These are phyloP conservation scores for Acrocephalus kingi DNA, from an alignment of 2,113 vertebrate species.

Conservation along the genomic window DNA sequence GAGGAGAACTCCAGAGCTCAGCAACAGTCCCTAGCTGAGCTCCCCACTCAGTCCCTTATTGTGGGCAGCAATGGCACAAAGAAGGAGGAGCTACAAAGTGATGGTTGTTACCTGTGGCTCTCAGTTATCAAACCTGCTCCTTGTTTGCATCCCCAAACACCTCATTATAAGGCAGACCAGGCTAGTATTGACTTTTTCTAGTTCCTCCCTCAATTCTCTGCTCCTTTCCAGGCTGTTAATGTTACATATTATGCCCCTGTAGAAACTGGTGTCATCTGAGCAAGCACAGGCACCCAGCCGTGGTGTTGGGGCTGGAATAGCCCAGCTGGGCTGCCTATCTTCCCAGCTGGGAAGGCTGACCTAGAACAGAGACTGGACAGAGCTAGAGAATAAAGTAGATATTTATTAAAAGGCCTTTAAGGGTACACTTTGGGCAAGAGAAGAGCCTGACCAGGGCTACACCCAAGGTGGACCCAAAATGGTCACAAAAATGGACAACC, in stretches of 20 bases:
- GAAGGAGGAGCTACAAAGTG: background rate
- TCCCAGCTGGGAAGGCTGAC: background rate
- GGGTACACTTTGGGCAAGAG: background rate
- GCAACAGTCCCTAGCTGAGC: background rate
- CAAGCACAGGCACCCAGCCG: background rate
- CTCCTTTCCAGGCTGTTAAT: background rate
- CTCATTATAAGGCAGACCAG: background rate
- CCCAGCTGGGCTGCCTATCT: background rate
- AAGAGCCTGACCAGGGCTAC: background rate
- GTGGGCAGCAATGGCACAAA: background rate
- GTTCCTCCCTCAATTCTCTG: accelerated
- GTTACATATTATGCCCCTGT: too few relatives aligned
- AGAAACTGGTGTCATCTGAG: background rate
- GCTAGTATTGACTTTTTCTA: background rate
- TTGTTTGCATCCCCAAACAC: background rate
- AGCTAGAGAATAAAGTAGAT: background rate
- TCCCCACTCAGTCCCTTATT: background rate
- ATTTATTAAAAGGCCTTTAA: background rate
- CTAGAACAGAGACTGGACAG: background rate
- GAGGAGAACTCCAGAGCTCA: background rate
- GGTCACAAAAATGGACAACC: background rate
- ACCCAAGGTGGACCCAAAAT: background rate
- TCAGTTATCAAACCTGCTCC: background rate
- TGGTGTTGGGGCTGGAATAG: background rate
- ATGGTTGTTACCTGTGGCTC: background rate